Conservation (phyloP, 2,888 invertebrate genomes). For the Panopea generosa region DNA sequence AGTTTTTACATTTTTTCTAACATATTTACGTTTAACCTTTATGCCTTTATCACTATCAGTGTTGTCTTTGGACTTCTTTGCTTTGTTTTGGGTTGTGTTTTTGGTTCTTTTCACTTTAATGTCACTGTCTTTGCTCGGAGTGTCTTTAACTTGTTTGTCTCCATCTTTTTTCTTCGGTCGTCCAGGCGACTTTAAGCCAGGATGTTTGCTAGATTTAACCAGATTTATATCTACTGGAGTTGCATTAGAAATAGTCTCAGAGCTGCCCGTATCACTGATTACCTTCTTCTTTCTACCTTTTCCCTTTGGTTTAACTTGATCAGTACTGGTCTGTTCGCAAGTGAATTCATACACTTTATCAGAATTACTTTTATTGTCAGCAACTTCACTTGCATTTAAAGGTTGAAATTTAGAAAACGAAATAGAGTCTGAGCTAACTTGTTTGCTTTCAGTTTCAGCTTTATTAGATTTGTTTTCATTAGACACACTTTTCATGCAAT, state of each 20-base stretch:
- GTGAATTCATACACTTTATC: conserved; percentile 49
- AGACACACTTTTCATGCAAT: too few relatives aligned
- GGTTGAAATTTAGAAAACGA: conserved; percentile 51
- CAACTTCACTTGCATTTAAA: conserved; percentile 27
- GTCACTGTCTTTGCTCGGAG: neutral
- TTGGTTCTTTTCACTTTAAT: too few relatives aligned
- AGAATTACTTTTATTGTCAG: conserved; percentile 9
- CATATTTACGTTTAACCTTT: conserved; percentile 54
- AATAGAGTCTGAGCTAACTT: conserved; percentile 41
- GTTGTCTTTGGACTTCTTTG: neutral
- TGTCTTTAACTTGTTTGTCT: neutral
- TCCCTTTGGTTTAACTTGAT: conserved; percentile 9
- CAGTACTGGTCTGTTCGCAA: conserved; percentile 1
- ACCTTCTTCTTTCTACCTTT: conserved; percentile 28
- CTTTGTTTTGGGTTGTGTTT: conserved; percentile 7
- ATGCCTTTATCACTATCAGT: conserved; percentile 13
- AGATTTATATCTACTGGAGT: neutral
- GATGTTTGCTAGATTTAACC: conserved; percentile 17
- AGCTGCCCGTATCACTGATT: conserved; percentile 1
- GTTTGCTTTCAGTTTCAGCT: conserved; percentile 7
- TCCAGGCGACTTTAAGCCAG: conserved; percentile 1
- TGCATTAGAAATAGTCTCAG: neutral
- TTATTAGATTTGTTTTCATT: too few relatives aligned
- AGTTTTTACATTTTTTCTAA: conserved; percentile 32
- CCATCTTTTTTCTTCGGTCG: conserved; percentile 1